A percentile compares a stretch with the other conserved stretches of the same genome.
Evolutionary conservation across 2,888 invertebrate genomes (phyloP).

Genomic region (Fragum whitleyi): DNA sequence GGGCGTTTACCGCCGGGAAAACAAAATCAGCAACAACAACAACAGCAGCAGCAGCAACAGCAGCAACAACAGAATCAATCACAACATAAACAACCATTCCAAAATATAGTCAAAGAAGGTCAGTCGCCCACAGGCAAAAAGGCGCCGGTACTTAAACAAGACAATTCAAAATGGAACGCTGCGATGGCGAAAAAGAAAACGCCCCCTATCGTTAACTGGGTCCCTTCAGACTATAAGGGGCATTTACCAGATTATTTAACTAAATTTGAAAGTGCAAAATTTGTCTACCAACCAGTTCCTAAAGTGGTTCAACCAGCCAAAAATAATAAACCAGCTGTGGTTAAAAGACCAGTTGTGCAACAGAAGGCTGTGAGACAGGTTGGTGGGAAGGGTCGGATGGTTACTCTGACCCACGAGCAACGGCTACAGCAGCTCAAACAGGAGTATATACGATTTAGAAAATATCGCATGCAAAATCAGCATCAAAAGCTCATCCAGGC

Average conservation of each 20-base stretch:
- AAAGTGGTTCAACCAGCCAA: background rate
- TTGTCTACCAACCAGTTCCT: conserved; percentile 5
- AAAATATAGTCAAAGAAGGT: background rate
- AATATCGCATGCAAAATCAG: background rate
- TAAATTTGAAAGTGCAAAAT: conserved; percentile 21
- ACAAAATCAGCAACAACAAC: background rate
- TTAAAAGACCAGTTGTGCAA: background rate
- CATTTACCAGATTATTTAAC: conserved; percentile 33
- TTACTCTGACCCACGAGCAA: background rate
- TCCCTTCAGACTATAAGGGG: conserved; percentile 50
- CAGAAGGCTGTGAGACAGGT: background rate
- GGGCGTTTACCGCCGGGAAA: background rate
- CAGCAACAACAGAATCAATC: background rate
- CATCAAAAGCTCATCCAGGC: background rate
- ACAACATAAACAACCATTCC: background rate
- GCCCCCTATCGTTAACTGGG: conserved; percentile 47
- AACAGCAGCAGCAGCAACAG: background rate
- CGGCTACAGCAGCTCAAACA: too few species aligned
- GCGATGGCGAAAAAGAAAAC: background rate
- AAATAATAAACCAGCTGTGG: background rate
- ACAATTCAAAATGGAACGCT: background rate
- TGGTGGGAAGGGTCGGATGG: background rate
- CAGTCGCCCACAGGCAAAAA: background rate
- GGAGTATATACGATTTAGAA: background rate
- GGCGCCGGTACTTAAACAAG: background rate